phyloP scores from a whole-genome alignment of 2,888 invertebrate species.

The Lingula anatina region DNA sequence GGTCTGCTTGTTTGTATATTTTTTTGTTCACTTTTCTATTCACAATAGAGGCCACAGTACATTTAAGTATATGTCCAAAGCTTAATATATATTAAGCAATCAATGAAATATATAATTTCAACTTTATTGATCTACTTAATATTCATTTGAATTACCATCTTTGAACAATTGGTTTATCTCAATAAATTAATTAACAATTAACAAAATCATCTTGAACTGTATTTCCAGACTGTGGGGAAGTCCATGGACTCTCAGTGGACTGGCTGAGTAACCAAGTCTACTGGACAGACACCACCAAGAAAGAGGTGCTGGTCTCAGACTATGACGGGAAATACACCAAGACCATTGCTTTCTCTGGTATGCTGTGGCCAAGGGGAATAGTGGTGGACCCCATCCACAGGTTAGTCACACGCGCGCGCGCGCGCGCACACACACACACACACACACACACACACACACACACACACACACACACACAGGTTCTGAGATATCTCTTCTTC shows the following conservation, averaged over 20 bases:
- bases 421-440: too few species aligned
- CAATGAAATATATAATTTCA: too few species aligned
- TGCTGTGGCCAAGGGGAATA: slow-evolving; percentile 32
- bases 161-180: too few species aligned
- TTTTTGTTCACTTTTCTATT: too few species aligned
- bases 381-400: slow-evolving; percentile 35
- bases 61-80: too few species aligned
- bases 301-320: slow-evolving; percentile 35
- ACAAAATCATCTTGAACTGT: too few species aligned
- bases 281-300: slow-evolving; percentile 38
- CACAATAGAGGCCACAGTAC: too few species aligned
- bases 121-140: too few species aligned
- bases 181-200: too few species aligned
- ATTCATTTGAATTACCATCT: too few species aligned
- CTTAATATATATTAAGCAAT: too few species aligned
- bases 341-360: slow-evolving; percentile 26
- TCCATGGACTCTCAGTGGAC: slow-evolving; percentile 37
- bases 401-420: slow-evolving; percentile 19
- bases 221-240: slow-evolving; percentile 28
- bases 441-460: background rate
- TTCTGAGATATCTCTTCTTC: background rate
- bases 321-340: slow-evolving; percentile 32
- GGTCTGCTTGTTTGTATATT: too few species aligned
- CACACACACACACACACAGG: background rate
- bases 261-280: slow-evolving; percentile 40